Base-by-base conservation (phyloP, 2,113 vertebrate species). In the Clarias magur region DNA sequence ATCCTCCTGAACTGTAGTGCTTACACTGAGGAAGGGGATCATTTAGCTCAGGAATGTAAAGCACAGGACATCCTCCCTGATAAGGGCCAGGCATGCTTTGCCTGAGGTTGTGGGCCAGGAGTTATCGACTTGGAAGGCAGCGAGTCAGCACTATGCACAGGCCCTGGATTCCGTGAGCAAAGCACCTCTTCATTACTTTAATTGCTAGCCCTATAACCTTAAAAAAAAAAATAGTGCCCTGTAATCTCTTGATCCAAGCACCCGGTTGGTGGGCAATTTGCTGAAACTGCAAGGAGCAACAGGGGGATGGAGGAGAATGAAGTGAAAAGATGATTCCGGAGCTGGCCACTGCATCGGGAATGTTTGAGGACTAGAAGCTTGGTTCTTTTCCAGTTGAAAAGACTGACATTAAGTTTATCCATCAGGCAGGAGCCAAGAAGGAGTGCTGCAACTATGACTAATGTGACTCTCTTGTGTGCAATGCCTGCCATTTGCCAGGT, bases 401-500 rank as follows among this genome's bases (percentile, higher is more conserved):
- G 68, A 57, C 34, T 72, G 23, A 56, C 25, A 8, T 68, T 82
- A 72, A 83, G 86, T 80, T 80, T 88, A 85, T 88, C 88, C 87
- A 89, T 76, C 89, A 88, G 3, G 82, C 91, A 91, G 90, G 92
- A 56, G 92, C 90, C 93, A 92, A 90, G 88, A 93, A 89, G 88
- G 87, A 93, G 91, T 91, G 88, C 92, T 93, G 91, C 93, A 92
- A 93, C 89, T 86, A 91, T 90, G 92, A 94, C 94, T 94, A 93
- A 94, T 91, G 89, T 92, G 90, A 82, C 85, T 78, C 57, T 60
- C 78, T 65, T 53, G 59, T 57, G 67, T 54, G 88, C 90, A 87
- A 92, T 89, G 91, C 88, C 91, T 91, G 91, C 48, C 72, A 75
- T 75, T 75, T 68, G 91, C 91, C 92, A 91, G 80, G 86, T 87